These are phyloP conservation scores for Rapana venosa DNA, from an alignment of 2,888 invertebrate genomes.

Conservation along the genomic window DNA sequence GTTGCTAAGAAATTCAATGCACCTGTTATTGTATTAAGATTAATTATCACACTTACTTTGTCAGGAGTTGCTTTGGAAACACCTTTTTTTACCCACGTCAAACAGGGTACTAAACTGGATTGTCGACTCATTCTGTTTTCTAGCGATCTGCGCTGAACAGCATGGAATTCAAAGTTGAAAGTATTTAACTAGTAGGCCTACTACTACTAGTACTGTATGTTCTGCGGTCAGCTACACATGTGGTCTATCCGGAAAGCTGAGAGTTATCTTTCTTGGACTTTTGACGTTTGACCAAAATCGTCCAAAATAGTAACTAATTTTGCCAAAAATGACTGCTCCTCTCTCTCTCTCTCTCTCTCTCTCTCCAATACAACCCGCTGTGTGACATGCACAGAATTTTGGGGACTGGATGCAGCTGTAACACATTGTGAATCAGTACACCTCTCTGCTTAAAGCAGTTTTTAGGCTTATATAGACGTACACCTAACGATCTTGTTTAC, in stretches of 20 bases:
- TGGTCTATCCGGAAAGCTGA: background rate
- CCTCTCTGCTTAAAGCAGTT: too few relatives aligned
- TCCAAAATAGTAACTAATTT: background rate
- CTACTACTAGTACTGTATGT: background rate
- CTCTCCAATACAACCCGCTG: too few relatives aligned
- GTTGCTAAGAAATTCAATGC: too few relatives aligned
- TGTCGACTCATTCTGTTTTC: conserved; percentile 3
- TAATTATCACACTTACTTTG: conserved; percentile 55
- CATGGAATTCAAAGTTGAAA: background rate
- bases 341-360: background rate
- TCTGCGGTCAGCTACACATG: background rate
- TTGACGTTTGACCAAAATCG: background rate
- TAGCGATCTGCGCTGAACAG: background rate
- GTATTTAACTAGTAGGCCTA: too few relatives aligned
- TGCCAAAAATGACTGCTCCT: background rate
- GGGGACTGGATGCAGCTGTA: too few relatives aligned
- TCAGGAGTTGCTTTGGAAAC: conserved; percentile 75
- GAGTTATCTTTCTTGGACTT: conserved; percentile 14
- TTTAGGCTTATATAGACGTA: too few relatives aligned
- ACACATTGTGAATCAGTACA: too few relatives aligned
- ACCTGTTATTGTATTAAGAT: too few relatives aligned
- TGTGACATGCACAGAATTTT: too few relatives aligned
- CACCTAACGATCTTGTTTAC: too few relatives aligned
- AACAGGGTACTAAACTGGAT: conserved; percentile 74
- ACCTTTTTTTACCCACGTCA: conserved; percentile 77